These are phyloP conservation scores for Dryas iulia DNA, from an alignment of 1,140 invertebrate genomes.

Conservation along the genomic window DNA sequence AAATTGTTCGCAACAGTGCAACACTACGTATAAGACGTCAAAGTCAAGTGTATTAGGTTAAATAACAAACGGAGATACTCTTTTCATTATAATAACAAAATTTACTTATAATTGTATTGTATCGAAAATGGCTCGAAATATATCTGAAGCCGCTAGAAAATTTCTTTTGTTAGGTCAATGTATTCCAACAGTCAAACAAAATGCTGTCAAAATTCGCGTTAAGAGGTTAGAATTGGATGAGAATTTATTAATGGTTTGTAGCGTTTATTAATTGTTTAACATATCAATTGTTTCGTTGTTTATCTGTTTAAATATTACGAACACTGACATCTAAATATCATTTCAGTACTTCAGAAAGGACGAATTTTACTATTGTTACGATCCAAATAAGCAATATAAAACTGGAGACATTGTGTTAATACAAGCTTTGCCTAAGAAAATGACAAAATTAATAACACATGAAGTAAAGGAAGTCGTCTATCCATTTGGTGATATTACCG, in stretches of 20 bases:
- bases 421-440: slow-evolving; percentile 84
- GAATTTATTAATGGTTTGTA: slow-evolving; percentile 85
- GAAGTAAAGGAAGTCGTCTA: slow-evolving; percentile 89
- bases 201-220: slow-evolving; percentile 88
- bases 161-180: slow-evolving; percentile 85
- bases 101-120: too few relatives aligned
- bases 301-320: not conserved
- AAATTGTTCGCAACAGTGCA: not conserved
- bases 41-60: not conserved
- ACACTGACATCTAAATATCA: not conserved
- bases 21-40: not conserved
- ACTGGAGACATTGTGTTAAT: slow-evolving; percentile 91
- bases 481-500: slow-evolving; percentile 89
- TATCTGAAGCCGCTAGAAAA: slow-evolving; percentile 56
- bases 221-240: slow-evolving; percentile 85
- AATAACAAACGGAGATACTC: not conserved
- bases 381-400: slow-evolving; percentile 89
- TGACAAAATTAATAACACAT: slow-evolving; percentile 89
- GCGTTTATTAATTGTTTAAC: not conserved
- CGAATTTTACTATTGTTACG: slow-evolving; percentile 86
- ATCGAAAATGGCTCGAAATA: slow-evolving; percentile 52
- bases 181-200: slow-evolving; percentile 86
- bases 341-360: slow-evolving; percentile 89
- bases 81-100: not conserved
- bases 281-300: too few relatives aligned